Percentiles rank a stretch among this genome's conserved stretches.
Evolutionary conservation across 2,888 invertebrate species (phyloP).

Genomic region (Mystacides longicornis): DNA sequence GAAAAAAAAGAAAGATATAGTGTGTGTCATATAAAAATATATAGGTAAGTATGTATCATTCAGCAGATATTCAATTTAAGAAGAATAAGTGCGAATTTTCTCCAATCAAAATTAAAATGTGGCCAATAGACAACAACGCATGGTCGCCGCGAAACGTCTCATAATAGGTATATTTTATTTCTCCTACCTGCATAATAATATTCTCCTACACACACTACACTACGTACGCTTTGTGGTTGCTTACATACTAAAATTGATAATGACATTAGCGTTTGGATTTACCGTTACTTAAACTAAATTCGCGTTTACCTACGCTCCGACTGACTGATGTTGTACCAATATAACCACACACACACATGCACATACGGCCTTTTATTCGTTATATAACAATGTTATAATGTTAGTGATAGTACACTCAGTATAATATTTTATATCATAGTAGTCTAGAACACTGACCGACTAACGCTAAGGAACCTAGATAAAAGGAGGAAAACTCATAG

Average conservation of each 20-base stretch:
- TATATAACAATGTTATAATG: neutral
- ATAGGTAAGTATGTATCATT: too few relatives aligned
- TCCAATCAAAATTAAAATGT: too few relatives aligned
- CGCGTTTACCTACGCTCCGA: conserved; percentile 10
- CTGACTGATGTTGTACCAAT: neutral
- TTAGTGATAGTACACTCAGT: neutral
- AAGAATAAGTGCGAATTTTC: too few relatives aligned
- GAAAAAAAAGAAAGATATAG: too few relatives aligned
- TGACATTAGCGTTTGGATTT: conserved; percentile 16
- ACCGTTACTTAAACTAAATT: conserved; percentile 25
- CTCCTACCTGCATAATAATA: neutral
- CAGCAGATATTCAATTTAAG: too few relatives aligned
- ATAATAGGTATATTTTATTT: neutral
- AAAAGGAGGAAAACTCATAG: too few relatives aligned
- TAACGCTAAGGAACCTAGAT: too few relatives aligned
- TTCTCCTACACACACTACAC: neutral
- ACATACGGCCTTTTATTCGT: neutral
- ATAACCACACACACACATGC: conserved; percentile 13
- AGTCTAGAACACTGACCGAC: too few relatives aligned
- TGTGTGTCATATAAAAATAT: too few relatives aligned
- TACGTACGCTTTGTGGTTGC: conserved; percentile 1
- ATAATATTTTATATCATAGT: neutral
- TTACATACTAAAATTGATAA: conserved; percentile 21
- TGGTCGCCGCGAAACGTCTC: neutral
- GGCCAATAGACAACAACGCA: conserved; percentile 1